Evolutionary conservation across 1,140 invertebrate genomes (phyloP).

Genomic region (Drusus annulatus): DNA sequence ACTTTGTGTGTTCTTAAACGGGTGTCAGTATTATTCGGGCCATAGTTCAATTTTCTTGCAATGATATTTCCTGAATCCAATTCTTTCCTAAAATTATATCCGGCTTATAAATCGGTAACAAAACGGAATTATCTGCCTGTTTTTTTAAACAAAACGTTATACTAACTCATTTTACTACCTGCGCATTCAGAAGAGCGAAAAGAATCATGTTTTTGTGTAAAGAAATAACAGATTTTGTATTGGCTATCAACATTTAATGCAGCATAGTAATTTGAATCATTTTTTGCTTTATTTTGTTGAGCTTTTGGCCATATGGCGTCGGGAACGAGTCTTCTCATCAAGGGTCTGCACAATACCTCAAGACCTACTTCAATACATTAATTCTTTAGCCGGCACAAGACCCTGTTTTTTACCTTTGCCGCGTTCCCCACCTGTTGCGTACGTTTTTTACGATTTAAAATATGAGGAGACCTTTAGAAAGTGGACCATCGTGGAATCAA

Average conservation of each 20-base stretch:
- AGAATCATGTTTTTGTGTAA: slow-evolving; percentile 5
- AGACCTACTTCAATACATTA: too few species aligned
- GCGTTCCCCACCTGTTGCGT: slow-evolving; percentile 54
- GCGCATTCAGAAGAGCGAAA: neutral
- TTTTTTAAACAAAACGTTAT: too few species aligned
- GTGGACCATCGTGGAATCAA: slow-evolving; percentile 41
- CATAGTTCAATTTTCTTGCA: too few species aligned
- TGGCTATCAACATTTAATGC: slow-evolving; percentile 2
- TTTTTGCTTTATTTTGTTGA: slow-evolving; percentile 25
- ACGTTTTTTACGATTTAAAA: slow-evolving; percentile 44
- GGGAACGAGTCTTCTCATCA: neutral
- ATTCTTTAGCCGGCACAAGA: slow-evolving; percentile 37
- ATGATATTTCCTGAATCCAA: too few species aligned
- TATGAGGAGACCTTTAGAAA: slow-evolving; percentile 19
- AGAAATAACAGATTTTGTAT: slow-evolving; percentile 5
- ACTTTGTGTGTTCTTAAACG: too few species aligned
- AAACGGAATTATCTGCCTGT: too few species aligned
- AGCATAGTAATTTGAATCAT: slow-evolving; percentile 16
- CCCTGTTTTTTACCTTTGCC: slow-evolving; percentile 36
- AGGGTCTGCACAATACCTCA: slow-evolving; percentile 17
- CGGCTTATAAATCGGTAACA: too few species aligned
- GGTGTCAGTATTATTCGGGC: too few species aligned
- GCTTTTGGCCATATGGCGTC: slow-evolving; percentile 41
- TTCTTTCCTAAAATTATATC: too few species aligned
- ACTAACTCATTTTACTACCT: slow-evolving; percentile 7